A percentile compares a stretch with the other conserved stretches of the same genome.
Conservation (phyloP, 2,888 invertebrate genomes). For the Autographa pulchrina region DNA sequence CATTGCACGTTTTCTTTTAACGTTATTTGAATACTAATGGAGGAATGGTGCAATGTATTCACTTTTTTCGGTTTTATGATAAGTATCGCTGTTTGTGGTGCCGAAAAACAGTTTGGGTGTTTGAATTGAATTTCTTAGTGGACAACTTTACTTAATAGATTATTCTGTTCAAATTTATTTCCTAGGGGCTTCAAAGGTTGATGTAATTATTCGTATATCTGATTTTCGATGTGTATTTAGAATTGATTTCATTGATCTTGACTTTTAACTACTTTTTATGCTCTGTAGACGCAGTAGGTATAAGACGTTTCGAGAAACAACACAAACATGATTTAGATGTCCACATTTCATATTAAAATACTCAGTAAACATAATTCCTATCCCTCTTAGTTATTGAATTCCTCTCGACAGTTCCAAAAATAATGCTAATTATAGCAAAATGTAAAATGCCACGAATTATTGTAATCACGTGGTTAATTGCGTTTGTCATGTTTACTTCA, state of each 20-base stretch:
- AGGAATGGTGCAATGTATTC: slow-evolving; percentile 11
- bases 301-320: too few species aligned
- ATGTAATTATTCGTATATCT: slow-evolving; percentile 22
- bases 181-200: slow-evolving; percentile 29
- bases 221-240: slow-evolving; percentile 19
- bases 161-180: slow-evolving; percentile 51
- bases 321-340: too few species aligned
- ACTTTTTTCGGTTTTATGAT: not conserved
- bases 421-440: not conserved
- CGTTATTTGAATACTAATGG: accelerated
- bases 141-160: slow-evolving; percentile 51
- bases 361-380: too few species aligned
- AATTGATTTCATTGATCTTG: slow-evolving; percentile 8
- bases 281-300: not conserved
- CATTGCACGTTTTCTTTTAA: slow-evolving; percentile 19
- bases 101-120: slow-evolving; percentile 23
- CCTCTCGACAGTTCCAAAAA: not conserved
- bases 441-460: not conserved
- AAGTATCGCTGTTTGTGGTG: not conserved
- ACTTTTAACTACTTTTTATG: not conserved
- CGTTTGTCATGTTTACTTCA: not conserved
- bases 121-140: slow-evolving; percentile 54
- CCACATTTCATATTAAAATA: too few species aligned
- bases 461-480: not conserved
- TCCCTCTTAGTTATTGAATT: too few species aligned